Percentiles rank a stretch among this genome's conserved stretches.
Conservation (phyloP, 2,113 vertebrate genomes). For the Petrocephalus microphthalmus region DNA sequence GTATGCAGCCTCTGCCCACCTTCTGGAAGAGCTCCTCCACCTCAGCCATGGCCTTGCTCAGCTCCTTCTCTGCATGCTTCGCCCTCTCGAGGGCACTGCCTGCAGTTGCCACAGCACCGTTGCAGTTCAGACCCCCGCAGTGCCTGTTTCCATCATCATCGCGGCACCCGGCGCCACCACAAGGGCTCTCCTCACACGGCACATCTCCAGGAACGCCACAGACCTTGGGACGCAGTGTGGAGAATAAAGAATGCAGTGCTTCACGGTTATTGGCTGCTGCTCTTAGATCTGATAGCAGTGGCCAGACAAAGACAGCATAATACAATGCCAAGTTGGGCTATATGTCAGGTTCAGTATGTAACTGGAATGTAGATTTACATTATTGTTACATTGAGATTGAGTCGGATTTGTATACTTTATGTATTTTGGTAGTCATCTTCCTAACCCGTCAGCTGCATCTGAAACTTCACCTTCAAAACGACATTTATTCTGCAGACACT, state of each 20-base stretch:
- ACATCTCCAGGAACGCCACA: slow-evolving; percentile 71
- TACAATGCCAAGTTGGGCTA: neutral
- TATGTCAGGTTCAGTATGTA: neutral
- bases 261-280: neutral
- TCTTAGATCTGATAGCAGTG: neutral
- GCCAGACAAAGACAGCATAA: neutral
- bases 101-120: slow-evolving; percentile 72
- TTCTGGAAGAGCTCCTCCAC: slow-evolving; percentile 72
- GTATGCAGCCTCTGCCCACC: slow-evolving; percentile 43
- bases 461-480: too few species aligned
- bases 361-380: neutral
- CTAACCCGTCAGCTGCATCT: neutral
- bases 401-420: neutral
- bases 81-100: slow-evolving; percentile 76
- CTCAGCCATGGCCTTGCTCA: slow-evolving; percentile 75
- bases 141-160: slow-evolving; percentile 79
- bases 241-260: neutral
- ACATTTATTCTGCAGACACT: too few species aligned
- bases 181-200: slow-evolving; percentile 80
- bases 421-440: neutral
- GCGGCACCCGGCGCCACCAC: slow-evolving; percentile 83
- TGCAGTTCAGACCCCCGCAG: slow-evolving; percentile 86
- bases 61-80: slow-evolving; percentile 74
- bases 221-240: slow-evolving; percentile 58
- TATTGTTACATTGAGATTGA: neutral